Evolutionary conservation across 2,797 vertebrate genomes (phyloP).

Genomic region (Ptychadena robeensis): DNA sequence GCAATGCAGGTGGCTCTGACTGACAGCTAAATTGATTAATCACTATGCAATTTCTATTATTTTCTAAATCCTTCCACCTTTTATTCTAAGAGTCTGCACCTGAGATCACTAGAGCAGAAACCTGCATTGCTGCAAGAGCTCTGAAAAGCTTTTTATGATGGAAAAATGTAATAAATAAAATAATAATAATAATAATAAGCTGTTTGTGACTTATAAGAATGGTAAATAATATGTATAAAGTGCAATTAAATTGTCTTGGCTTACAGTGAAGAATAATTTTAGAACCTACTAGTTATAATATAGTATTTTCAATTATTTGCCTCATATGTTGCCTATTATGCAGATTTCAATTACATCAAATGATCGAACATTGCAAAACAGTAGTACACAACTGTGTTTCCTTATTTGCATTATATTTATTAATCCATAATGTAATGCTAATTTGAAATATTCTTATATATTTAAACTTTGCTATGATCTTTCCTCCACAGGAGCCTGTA

Average conservation of each 20-base stretch:
- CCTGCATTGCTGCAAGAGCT: conserved; percentile 41
- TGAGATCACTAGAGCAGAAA: conserved; percentile 61
- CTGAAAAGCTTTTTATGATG: conserved; percentile 39
- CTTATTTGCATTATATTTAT: conserved; percentile 18
- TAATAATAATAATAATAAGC: too few species aligned
- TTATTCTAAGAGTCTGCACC: conserved; percentile 59
- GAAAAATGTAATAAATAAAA: conserved; percentile 15
- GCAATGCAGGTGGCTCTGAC: conserved; percentile 59
- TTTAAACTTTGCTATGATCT: neutral
- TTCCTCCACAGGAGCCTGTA: neutral
- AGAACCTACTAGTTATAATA: conserved; percentile 30
- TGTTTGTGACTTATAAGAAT: conserved; percentile 39
- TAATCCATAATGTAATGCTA: neutral
- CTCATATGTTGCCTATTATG: conserved; percentile 33
- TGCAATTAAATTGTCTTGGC: conserved; percentile 48
- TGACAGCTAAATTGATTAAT: conserved; percentile 63
- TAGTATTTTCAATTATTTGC: conserved; percentile 33
- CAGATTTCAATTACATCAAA: conserved; percentile 13
- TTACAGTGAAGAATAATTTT: conserved; percentile 43
- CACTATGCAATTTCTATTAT: conserved; percentile 63
- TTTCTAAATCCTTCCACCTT: conserved; percentile 61
- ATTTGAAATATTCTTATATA: neutral
- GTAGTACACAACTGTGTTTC: conserved; percentile 3
- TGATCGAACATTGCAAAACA: conserved; percentile 9
- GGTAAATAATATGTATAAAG: conserved; percentile 48